These are phyloP conservation scores for Phainopepla nitens DNA, from an alignment of 2,113 vertebrate species.

Conservation along the genomic window DNA sequence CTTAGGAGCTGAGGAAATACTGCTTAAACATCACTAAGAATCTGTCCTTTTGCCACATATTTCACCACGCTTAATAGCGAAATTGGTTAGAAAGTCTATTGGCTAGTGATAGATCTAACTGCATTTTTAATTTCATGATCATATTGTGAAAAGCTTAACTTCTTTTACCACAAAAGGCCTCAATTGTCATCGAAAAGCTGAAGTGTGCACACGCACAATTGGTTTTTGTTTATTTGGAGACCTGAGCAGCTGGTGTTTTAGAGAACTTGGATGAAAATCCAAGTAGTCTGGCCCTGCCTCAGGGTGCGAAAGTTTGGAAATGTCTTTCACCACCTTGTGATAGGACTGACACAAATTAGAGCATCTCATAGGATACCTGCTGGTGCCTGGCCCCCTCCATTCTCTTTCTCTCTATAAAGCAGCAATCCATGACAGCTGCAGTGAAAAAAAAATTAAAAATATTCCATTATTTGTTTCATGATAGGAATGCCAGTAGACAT, in stretches of 20 bases:
- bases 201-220: background rate
- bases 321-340: background rate
- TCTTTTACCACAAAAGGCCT: background rate
- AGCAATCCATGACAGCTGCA: background rate
- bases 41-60: background rate
- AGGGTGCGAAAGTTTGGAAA: background rate
- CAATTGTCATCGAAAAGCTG: fast-evolving
- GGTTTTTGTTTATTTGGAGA: background rate
- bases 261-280: background rate
- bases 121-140: background rate
- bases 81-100: background rate
- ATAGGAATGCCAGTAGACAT: background rate
- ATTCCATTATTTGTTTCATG: background rate
- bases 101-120: background rate
- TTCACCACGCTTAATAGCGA: background rate
- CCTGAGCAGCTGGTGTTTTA: background rate
- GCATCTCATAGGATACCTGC: background rate
- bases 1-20: background rate
- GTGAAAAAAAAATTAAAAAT: background rate
- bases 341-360: background rate
- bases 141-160: background rate
- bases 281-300: background rate
- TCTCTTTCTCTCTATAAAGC: background rate
- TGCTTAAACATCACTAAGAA: background rate
- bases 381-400: background rate